Conservation (phyloP, 2,113 vertebrate genomes). For the Henicopernis longicauda region DNA sequence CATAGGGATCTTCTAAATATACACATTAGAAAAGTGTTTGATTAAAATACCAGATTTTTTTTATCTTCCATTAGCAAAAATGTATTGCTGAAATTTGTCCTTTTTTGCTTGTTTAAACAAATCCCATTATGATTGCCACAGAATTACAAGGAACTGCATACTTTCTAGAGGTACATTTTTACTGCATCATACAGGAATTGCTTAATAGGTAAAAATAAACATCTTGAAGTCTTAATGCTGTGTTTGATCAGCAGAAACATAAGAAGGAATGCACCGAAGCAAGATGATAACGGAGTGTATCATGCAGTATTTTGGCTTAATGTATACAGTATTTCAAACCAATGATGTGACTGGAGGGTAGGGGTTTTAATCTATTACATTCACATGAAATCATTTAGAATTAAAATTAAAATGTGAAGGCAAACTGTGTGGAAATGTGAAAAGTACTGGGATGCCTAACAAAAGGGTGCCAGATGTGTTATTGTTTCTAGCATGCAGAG, state of each 20-base stretch:
- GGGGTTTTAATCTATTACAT: background rate
- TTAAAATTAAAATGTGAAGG: slow-evolving; percentile 48
- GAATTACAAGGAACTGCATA: background rate
- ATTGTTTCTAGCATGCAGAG: slow-evolving; percentile 31
- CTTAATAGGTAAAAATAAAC: slow-evolving; percentile 53
- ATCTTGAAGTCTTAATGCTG: background rate
- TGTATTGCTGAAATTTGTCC: background rate
- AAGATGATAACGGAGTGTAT: slow-evolving; percentile 12
- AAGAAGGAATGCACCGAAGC: slow-evolving; percentile 64
- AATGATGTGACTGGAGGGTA: background rate
- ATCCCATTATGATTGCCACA: background rate
- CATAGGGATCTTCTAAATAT: background rate
- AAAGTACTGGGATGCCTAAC: slow-evolving; percentile 31
- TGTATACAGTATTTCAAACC: background rate
- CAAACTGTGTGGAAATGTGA: slow-evolving; percentile 30
- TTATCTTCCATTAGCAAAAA: background rate
- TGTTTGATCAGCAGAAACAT: slow-evolving; percentile 45
- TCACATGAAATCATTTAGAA: slow-evolving; percentile 41
- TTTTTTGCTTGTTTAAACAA: background rate
- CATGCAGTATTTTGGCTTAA: slow-evolving; percentile 51
- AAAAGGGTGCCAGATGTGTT: slow-evolving; percentile 35
- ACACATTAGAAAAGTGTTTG: background rate
- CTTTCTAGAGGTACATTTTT: background rate
- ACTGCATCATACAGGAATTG: background rate
- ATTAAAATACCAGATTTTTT: background rate